Evolutionary conservation across 2,888 invertebrate species (phyloP), one percentile per base, ranked within the genome.

Genomic region (Melieria crassipennis): DNA sequence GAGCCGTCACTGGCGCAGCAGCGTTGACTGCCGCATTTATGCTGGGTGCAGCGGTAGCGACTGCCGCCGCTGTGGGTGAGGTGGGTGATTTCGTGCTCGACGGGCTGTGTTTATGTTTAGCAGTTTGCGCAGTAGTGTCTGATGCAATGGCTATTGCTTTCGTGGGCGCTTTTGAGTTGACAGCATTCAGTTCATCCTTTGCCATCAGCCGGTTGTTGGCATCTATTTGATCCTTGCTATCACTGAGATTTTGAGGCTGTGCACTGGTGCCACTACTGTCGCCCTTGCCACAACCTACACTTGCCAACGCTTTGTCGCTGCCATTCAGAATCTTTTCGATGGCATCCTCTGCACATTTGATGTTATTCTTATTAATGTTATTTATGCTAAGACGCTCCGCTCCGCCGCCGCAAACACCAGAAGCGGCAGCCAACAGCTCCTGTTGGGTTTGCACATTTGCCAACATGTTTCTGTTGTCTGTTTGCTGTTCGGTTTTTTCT

Each of bases 81-180:
- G 73, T 46, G 42, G 52, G 7, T 30, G 42, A 63, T 42, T 16
- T 47, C 5, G 69, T n/a, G 50, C 61, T 73, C 70, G 65, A 60
- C 13, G 55, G 57, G 52, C 45, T 66, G 47, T 50, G 56, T 48
- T 66, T 71, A 45, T 3, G 48, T 45, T 55, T 66, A 48, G 9
- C 43, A 11, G n/a, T 64, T 50, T 67, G 30, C 13, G 67, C 13
- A 11, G 65, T 64, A 50, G 70, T 63, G 60, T 69, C 9, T 65
- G 57, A 42, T 16, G 57, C 65, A 69, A 60, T 70, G 65, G 52
- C 66, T 71, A 63, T 68, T 61, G 69, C 76, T 71, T 43, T 67
- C 43, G 75, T 78, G 47, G 60, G 61, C 45, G 9, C 50, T 50
- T 61, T 46, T 6, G 10, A 46, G 45, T n/a, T 67, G 46, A 50